Percentiles rank a stretch among this genome's conserved stretches.
Conservation (phyloP, 2,113 vertebrate genomes). For the Cephalopholis sonnerati region DNA sequence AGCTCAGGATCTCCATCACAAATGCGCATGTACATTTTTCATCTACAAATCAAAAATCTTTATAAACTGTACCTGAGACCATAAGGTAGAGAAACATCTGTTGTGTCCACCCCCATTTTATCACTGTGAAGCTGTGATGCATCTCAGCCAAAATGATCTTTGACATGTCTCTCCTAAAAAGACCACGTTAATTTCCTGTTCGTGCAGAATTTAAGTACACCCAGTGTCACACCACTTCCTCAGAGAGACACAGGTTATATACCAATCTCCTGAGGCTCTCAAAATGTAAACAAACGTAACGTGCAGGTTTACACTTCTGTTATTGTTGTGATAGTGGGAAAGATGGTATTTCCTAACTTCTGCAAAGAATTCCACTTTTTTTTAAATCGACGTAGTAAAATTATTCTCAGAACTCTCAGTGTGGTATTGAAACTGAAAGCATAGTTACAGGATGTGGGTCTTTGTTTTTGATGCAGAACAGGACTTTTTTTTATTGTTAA, state of each 20-base stretch:
- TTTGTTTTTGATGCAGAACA: neutral
- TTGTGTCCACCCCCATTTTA: constrained; percentile 5
- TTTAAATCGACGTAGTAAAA: neutral
- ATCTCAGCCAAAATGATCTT: neutral
- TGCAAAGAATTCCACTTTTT: neutral
- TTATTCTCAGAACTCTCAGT: neutral
- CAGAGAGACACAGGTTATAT: accelerated
- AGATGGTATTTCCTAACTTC: neutral
- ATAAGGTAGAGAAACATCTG: constrained; percentile 28
- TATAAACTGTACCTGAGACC: constrained; percentile 58
- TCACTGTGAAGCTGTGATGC: neutral
- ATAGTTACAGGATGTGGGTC: neutral
- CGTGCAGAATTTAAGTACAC: neutral
- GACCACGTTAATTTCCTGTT: too few species aligned
- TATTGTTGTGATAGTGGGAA: neutral
- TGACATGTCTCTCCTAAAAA: neutral
- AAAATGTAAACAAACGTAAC: neutral
- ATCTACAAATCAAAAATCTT: neutral
- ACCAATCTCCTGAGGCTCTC: neutral
- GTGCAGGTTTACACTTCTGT: neutral
- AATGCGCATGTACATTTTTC: neutral
- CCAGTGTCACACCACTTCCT: neutral
- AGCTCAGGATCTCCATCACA: neutral
- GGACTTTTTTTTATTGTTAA: neutral
- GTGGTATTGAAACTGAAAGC: neutral